phyloP scores from a whole-genome alignment of 2,113 vertebrate genomes.

The Stegostoma tigrinum region DNA sequence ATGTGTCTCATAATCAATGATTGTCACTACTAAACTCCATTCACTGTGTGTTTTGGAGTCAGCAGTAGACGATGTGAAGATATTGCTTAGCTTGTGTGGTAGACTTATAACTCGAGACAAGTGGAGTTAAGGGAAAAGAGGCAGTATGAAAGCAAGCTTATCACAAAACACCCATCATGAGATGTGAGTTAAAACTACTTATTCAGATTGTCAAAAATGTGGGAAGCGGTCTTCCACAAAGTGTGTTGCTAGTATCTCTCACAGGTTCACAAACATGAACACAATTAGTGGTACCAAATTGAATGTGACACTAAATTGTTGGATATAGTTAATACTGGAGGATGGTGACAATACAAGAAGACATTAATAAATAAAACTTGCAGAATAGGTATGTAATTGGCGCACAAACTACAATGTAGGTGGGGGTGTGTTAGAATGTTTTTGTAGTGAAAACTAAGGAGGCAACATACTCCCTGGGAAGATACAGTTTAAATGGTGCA shows the following conservation, averaged over 20 bases:
- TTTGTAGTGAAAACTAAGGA: neutral
- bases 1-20: neutral
- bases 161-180: neutral
- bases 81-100: neutral
- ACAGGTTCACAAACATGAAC: too few species aligned
- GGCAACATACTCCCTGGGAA: neutral
- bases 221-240: neutral
- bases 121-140: neutral
- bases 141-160: neutral
- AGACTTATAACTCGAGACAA: neutral
- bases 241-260: neutral
- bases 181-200: neutral
- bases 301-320: neutral
- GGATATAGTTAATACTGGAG: neutral
- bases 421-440: neutral
- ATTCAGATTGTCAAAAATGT: neutral
- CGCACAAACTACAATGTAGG: neutral
- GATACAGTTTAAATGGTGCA: neutral
- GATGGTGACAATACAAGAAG: neutral
- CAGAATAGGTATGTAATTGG: neutral
- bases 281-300: neutral
- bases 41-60: neutral
- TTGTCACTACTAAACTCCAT: neutral
- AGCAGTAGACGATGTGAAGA: neutral
- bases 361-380: neutral